A percentile compares a stretch with the other conserved stretches of the same genome.
Evolutionary conservation across 1,140 invertebrate genomes (phyloP).

Genomic region (Hypsibius dujardini): DNA sequence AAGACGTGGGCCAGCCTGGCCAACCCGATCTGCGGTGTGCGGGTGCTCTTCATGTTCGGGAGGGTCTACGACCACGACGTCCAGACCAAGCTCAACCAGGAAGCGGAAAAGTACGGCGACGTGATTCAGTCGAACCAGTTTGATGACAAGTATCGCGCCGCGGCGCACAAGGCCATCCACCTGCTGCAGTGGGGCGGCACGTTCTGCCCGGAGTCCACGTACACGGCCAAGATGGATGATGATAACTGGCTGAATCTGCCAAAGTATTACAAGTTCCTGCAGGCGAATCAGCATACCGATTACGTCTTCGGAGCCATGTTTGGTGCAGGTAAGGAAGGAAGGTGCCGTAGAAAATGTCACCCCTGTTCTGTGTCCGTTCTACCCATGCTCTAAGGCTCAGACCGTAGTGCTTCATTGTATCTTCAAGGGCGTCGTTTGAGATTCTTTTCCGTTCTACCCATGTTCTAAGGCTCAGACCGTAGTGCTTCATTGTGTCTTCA

Average conservation of each 20-base stretch:
- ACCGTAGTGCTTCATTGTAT: too few species aligned
- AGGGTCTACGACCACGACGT: neutral
- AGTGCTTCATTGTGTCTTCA: too few species aligned
- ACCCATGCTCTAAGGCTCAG: too few species aligned
- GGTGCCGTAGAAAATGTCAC: too few species aligned
- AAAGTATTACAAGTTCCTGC: neutral
- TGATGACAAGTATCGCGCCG: slow-evolving; percentile 8
- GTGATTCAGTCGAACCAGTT: slow-evolving; percentile 16
- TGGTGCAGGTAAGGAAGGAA: neutral
- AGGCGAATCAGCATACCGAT: neutral
- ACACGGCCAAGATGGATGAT: slow-evolving; percentile 11
- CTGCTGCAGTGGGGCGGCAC: slow-evolving; percentile 15
- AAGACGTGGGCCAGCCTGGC: neutral
- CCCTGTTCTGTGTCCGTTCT: too few species aligned
- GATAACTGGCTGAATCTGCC: slow-evolving; percentile 12
- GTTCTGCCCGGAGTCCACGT: slow-evolving; percentile 7
- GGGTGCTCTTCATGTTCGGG: slow-evolving; percentile 8
- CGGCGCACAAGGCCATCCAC: slow-evolving; percentile 8
- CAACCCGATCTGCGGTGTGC: neutral
- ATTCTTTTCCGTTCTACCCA: too few species aligned
- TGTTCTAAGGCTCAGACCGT: too few species aligned
- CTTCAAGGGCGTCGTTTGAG: too few species aligned
- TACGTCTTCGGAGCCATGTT: slow-evolving; percentile 2
- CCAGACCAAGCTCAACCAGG: neutral
- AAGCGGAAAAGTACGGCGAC: slow-evolving; percentile 7